phyloP scores from a whole-genome alignment of 2,797 vertebrate species.

The Prionace glauca region DNA sequence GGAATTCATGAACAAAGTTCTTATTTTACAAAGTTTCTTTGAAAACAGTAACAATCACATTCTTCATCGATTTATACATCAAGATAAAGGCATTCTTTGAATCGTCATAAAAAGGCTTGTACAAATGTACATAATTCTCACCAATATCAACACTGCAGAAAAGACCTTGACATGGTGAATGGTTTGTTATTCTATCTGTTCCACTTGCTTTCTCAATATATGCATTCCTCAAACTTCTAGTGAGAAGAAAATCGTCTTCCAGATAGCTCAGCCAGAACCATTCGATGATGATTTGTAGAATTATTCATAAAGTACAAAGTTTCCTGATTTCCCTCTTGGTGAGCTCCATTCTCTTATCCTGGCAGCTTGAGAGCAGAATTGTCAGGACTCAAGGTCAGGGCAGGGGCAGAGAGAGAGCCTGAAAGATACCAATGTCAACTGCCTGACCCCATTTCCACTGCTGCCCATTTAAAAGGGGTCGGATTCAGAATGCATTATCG shows the following conservation, averaged over 20 bases:
- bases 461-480: not conserved
- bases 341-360: not conserved
- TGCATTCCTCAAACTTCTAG: not conserved
- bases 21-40: not conserved
- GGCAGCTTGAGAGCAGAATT: not conserved
- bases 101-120: not conserved
- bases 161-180: not conserved
- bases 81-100: constrained; percentile 27
- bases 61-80: not conserved
- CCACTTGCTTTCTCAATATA: not conserved
- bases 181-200: not conserved
- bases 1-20: not conserved
- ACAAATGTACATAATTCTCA: constrained; percentile 5
- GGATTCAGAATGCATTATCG: not conserved
- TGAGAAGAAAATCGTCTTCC: not conserved
- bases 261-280: not conserved
- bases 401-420: not conserved
- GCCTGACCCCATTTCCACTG: not conserved
- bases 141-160: not conserved
- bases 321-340: not conserved
- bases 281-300: not conserved
- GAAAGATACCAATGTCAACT: not conserved
- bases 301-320: not conserved
- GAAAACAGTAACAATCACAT: constrained; percentile 24
- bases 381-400: not conserved